Evolutionary conservation across 2,888 invertebrate genomes (phyloP).

Genomic region (Aspidiotus destructor): DNA sequence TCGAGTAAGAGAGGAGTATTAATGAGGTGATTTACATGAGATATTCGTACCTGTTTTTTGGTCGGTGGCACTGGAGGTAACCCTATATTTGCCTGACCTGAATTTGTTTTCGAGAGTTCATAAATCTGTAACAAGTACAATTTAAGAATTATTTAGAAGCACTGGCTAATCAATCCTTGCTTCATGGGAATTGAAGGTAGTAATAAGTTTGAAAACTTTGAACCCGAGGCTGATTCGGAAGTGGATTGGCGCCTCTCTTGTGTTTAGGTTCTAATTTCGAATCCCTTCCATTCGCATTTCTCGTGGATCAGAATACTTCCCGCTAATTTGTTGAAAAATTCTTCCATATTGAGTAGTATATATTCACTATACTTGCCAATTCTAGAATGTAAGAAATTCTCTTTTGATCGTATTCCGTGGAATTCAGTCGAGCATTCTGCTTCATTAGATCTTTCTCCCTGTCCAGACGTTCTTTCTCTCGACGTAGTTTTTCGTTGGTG

Average conservation of each 20-base stretch:
- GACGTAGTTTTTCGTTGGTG: constrained; percentile 77
- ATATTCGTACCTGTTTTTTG: constrained; percentile 18
- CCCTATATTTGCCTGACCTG: constrained; percentile 11
- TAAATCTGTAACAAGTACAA: not conserved
- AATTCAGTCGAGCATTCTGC: constrained; percentile 8
- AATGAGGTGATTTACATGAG: no score
- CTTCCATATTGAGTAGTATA: no score
- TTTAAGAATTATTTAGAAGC: no score
- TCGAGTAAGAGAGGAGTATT: not conserved
- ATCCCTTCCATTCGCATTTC: no score
- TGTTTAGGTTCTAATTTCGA: no score
- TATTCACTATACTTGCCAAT: not conserved
- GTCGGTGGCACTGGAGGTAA: constrained; percentile 24
- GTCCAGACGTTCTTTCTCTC: constrained; percentile 78
- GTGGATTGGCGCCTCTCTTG: no score
- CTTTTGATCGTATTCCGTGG: constrained; percentile 2
- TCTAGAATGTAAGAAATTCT: not conserved
- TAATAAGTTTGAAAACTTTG: no score
- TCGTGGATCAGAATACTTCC: no score
- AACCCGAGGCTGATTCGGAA: no score
- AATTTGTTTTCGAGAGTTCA: constrained; percentile 15
- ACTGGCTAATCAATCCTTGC: no score
- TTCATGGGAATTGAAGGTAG: no score
- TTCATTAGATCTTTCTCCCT: constrained; percentile 58
- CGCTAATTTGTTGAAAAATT: no score